Evolutionary conservation across 2,113 vertebrate genomes (phyloP).

Genomic region (Hippocampus zosterae): DNA sequence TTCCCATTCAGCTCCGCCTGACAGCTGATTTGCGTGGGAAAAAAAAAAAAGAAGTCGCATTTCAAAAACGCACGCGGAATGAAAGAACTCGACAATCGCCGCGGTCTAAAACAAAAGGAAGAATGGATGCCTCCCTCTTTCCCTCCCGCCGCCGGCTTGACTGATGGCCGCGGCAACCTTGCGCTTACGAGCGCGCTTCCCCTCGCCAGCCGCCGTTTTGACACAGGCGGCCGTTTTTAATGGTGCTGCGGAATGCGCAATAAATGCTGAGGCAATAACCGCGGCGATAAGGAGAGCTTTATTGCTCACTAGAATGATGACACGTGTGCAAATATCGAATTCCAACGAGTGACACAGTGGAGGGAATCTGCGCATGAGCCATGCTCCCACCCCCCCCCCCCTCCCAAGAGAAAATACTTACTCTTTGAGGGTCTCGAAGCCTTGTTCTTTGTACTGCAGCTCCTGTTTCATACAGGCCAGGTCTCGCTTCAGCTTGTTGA

Average conservation of each 20-base stretch:
- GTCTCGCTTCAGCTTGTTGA: slow-evolving; percentile 94
- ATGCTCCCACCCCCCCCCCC: too few relatives aligned
- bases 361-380: neutral
- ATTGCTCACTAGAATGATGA: neutral
- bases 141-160: neutral
- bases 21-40: neutral
- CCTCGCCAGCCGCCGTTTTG: slow-evolving; percentile 20
- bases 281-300: slow-evolving; percentile 25
- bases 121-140: neutral
- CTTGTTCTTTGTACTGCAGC: slow-evolving; percentile 92
- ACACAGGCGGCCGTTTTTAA: slow-evolving; percentile 24
- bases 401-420: slow-evolving; percentile 52
- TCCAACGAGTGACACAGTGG: neutral
- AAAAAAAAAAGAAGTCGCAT: neutral
- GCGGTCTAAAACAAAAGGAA: neutral
- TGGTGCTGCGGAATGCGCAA: slow-evolving; percentile 42
- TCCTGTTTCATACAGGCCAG: slow-evolving; percentile 93
- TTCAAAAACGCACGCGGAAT: neutral
- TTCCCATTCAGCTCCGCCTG: neutral
- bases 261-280: slow-evolving; percentile 24
- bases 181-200: neutral
- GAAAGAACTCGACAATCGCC: neutral
- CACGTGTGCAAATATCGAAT: neutral
- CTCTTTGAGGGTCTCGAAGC: slow-evolving; percentile 91
- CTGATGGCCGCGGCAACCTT: slow-evolving; percentile 3